Evolutionary conservation across 2,113 vertebrate genomes (phyloP).

Genomic region (Passer montanus): DNA sequence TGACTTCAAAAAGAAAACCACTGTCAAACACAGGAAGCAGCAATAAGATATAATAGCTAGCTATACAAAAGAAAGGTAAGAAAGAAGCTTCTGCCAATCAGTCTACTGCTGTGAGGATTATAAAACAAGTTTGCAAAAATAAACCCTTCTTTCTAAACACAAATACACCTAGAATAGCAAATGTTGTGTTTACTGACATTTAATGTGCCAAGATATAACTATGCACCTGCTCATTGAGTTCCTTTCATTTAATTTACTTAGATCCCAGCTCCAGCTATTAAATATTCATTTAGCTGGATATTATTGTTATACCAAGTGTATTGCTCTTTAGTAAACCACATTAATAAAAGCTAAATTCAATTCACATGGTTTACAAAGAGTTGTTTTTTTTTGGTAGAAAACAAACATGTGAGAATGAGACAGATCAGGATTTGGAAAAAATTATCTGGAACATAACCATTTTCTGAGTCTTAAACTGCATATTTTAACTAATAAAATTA

Average conservation of each 20-base stretch:
- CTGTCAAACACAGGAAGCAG: not conserved
- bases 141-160: not conserved
- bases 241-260: not conserved
- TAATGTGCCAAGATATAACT: not conserved
- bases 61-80: constrained; percentile 33
- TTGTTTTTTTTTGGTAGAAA: not conserved
- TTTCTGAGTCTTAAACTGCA: not conserved
- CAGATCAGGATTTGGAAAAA: not conserved
- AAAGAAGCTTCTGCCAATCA: constrained; percentile 23
- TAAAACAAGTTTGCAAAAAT: not conserved
- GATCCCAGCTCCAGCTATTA: not conserved
- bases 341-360: not conserved
- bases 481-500: not conserved
- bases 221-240: not conserved
- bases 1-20: not conserved
- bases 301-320: not conserved
- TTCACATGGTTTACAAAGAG: not conserved
- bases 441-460: not conserved
- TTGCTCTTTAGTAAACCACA: not conserved
- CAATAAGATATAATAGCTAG: constrained; percentile 6
- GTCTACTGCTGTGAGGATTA: not conserved
- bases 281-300: not conserved
- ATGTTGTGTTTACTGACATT: not conserved
- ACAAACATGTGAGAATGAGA: not conserved
- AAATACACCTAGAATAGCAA: not conserved